Base-by-base conservation (phyloP, 64 coral and sea anemone species). In the Dendronephthya gigantea region DNA sequence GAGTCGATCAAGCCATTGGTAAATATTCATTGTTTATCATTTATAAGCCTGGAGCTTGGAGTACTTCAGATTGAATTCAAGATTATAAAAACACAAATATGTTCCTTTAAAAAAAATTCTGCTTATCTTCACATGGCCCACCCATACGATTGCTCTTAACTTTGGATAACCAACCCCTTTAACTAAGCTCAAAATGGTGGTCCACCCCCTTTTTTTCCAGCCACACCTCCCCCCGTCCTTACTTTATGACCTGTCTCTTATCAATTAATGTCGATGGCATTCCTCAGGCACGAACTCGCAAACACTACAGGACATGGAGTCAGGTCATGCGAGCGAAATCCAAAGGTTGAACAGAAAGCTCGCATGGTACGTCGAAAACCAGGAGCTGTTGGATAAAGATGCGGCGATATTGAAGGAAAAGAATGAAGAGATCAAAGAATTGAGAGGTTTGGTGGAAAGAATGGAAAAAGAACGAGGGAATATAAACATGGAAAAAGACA, bases 331-430 rank as follows among this genome's bases (percentile, higher is more conserved):
- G 14, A 28, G 50, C 0, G 95, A 98, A 81, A 82, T 98, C 2
- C 89, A 98, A 27, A 84, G 95, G 25, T 82, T 98, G 81, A 93
- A 91, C 89, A 88, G 89, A 22, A 98, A 98, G 68, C 83, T 98
- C 19, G 91, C 90, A 68, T 98, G 95, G 95, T 98, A 98, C 59
- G 95, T 92, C 35, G 95, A 98, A 37, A 98, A 91, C 84, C 95
- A 98, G 83, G 87, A 91, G 15, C 84, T 98, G 39, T 82, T 98
- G 19, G 95, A 98, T n/a, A 74, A 90, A 66, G 95, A 98, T 83
- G 50, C 90, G 9, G 62, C 89, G 29, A 88, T 89, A 13, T 48
- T 98, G 30, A 98, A 90, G 49, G 56, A 86, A 14, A 98, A 98
- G 84, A 92, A 98, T 45, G 89, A 98, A 39, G 95, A 98, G 52